These are phyloP conservation scores for Antigone vipio DNA, from an alignment of 2,113 vertebrate genomes.

Conservation along the genomic window DNA sequence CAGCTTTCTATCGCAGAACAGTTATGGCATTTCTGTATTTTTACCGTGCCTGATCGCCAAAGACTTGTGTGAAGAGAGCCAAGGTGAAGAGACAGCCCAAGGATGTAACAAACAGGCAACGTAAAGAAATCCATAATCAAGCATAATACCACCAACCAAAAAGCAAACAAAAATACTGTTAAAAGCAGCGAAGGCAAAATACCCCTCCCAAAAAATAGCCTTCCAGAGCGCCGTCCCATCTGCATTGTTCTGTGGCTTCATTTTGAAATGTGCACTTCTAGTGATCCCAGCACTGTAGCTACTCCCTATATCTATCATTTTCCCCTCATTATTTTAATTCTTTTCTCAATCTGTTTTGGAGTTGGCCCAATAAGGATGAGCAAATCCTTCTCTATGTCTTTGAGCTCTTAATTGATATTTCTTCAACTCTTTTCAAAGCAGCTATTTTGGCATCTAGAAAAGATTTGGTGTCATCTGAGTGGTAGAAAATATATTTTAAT, in stretches of 20 bases:
- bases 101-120: background rate
- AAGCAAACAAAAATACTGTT: background rate
- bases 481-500: slow-evolving; percentile 89
- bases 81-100: background rate
- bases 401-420: slow-evolving; percentile 88
- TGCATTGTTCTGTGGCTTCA: slow-evolving; percentile 65
- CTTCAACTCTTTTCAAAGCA: slow-evolving; percentile 87
- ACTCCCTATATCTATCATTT: slow-evolving; percentile 76
- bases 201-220: slow-evolving; percentile 52
- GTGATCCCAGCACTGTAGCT: slow-evolving; percentile 71
- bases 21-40: background rate
- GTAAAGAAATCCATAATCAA: background rate
- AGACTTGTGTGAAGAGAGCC: background rate
- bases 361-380: slow-evolving; percentile 84
- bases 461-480: slow-evolving; percentile 87
- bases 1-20: background rate
- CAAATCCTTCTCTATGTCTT: slow-evolving; percentile 84
- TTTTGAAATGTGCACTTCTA: slow-evolving; percentile 72
- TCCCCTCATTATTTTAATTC: slow-evolving; percentile 82
- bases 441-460: slow-evolving; percentile 87
- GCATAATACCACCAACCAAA: background rate
- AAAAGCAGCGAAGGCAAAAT: background rate
- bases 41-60: background rate
- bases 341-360: slow-evolving; percentile 84
- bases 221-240: slow-evolving; percentile 56